phyloP scores from a whole-genome alignment of 2,888 invertebrate species.

The Ectobius pallidus region DNA sequence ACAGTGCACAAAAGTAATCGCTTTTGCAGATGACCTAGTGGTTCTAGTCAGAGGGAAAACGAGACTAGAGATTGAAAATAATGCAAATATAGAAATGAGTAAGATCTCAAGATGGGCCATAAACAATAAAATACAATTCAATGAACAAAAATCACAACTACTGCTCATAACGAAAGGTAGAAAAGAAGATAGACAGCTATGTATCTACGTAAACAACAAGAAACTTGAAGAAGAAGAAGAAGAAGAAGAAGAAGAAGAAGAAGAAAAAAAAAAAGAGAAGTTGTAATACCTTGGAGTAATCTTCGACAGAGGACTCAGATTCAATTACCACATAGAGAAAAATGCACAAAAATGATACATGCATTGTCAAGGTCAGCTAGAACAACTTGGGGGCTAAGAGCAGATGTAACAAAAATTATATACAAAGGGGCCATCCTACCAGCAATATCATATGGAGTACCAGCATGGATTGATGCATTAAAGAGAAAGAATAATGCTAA shows the following conservation, averaged over 20 bases:
- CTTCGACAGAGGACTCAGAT: background rate
- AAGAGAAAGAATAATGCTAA: background rate
- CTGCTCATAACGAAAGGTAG: background rate
- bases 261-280: background rate
- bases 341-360: background rate
- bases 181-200: background rate
- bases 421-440: background rate
- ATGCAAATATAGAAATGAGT: background rate
- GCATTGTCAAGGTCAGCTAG: too few relatives aligned
- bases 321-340: background rate
- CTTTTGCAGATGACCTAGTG: background rate
- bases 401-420: too few relatives aligned
- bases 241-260: too few relatives aligned
- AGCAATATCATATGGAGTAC: background rate
- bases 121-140: background rate
- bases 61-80: too few relatives aligned
- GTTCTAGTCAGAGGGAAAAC: background rate
- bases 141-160: background rate
- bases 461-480: background rate
- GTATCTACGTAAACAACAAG: background rate
- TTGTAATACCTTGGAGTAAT: background rate
- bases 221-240: background rate
- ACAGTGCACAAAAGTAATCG: background rate
- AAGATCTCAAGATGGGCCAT: background rate
- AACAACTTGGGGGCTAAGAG: too few relatives aligned